These are phyloP conservation scores for Poecilus cupreus DNA, from an alignment of 2,888 invertebrate species.

Conservation along the genomic window DNA sequence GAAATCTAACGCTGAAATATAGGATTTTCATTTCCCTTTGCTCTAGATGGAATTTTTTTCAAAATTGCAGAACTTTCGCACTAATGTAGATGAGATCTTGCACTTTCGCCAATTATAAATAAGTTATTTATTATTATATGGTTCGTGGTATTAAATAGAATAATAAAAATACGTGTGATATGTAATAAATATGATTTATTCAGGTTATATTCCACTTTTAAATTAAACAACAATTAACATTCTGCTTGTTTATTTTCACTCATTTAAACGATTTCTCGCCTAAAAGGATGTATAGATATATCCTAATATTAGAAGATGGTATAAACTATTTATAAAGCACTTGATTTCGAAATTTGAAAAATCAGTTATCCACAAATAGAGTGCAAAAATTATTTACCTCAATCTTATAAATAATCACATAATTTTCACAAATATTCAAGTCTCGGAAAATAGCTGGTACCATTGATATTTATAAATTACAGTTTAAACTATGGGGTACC, in stretches of 20 bases:
- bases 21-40: slow-evolving; percentile 9
- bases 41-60: slow-evolving; percentile 12
- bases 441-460: neutral
- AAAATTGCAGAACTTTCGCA: slow-evolving; percentile 6
- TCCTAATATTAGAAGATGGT: slow-evolving; percentile 28
- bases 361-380: slow-evolving; percentile 22
- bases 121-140: neutral
- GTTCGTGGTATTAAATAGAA: neutral
- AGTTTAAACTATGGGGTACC: neutral
- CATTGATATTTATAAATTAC: neutral
- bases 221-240: slow-evolving; percentile 38
- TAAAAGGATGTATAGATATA: slow-evolving; percentile 26
- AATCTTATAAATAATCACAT: slow-evolving; percentile 27
- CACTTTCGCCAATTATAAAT: neutral
- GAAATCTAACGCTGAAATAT: slow-evolving; percentile 7
- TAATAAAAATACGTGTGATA: neutral
- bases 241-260: slow-evolving; percentile 14
- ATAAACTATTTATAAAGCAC: slow-evolving; percentile 44
- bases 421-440: neutral
- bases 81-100: neutral
- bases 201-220: slow-evolving; percentile 23
- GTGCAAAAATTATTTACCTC: slow-evolving; percentile 32
- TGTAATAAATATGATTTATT: slow-evolving; percentile 37
- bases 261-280: neutral
- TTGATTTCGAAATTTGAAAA: slow-evolving; percentile 35